Conservation (phyloP, 2,797 vertebrate species). For the Fistularia commersonii region DNA sequence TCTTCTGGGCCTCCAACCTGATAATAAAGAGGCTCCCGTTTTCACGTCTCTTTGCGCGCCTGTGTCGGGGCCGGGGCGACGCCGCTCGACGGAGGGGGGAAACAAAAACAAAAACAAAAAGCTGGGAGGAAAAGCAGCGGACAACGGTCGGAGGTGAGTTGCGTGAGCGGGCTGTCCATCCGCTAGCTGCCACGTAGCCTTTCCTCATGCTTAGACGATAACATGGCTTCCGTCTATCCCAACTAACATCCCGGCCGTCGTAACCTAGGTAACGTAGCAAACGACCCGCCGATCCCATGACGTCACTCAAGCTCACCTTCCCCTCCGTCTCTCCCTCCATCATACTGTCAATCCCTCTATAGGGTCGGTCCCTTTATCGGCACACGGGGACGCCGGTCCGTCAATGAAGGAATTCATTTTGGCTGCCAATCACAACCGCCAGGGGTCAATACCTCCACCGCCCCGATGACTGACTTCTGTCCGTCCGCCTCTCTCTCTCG, state of each 20-base stretch:
- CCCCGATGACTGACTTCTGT: conserved; percentile 67
- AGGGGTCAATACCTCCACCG: conserved; percentile 65
- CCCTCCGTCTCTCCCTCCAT: conserved; percentile 56
- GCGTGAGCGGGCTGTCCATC: conserved; percentile 9
- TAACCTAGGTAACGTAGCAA: neutral
- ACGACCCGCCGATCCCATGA: conserved; percentile 34
- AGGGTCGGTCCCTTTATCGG: conserved; percentile 52
- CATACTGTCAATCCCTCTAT: conserved; percentile 67
- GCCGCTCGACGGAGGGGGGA: conserved; percentile 23
- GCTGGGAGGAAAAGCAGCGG: conserved; percentile 27
- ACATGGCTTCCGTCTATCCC: conserved; percentile 6
- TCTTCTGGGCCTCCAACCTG: conserved; percentile 54
- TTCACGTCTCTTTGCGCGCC: conserved; percentile 40
- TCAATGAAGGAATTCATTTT: conserved; percentile 75
- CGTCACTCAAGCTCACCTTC: conserved; percentile 47
- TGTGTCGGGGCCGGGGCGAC: conserved; percentile 25
- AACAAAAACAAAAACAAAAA: no score
- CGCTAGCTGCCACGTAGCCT: neutral
- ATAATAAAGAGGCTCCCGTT: conserved; percentile 33
- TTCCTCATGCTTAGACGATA: neutral
- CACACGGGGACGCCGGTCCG: conserved; percentile 58
- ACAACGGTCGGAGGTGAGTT: conserved; percentile 53
- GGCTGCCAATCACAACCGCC: conserved; percentile 65
- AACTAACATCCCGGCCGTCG: neutral
- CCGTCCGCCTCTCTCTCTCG: conserved; percentile 31